Percentiles rank a stretch among this genome's conserved stretches.
Evolutionary conservation across 2,797 vertebrate species (phyloP).

Genomic region (Pristis pectinata): DNA sequence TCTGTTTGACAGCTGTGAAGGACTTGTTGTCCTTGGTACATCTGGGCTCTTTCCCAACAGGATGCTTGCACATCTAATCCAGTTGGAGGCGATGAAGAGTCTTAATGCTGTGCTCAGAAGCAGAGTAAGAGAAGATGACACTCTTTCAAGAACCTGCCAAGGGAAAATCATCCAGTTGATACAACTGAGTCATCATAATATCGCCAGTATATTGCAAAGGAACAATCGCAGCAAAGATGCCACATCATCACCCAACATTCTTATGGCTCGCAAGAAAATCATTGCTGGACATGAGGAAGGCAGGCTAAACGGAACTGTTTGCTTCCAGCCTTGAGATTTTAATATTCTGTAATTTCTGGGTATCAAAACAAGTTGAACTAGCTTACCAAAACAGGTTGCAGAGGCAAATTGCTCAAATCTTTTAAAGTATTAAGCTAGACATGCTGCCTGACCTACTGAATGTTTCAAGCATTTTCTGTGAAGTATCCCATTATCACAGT

Average conservation of each 20-base stretch:
- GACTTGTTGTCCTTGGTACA: background rate
- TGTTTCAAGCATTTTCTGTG: no score
- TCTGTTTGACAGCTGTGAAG: background rate
- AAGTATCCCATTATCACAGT: no score
- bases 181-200: background rate
- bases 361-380: no score
- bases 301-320: no score
- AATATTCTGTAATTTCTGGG: no score
- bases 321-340: no score
- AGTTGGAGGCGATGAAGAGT: background rate
- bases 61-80: background rate
- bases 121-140: background rate
- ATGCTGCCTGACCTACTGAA: no score
- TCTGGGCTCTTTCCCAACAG: background rate
- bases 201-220: background rate
- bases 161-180: background rate
- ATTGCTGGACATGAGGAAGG: background rate
- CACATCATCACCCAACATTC: background rate
- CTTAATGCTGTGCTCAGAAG: background rate
- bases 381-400: no score
- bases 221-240: background rate
- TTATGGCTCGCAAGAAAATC: background rate
- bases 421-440: no score
- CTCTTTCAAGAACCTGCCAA: background rate
- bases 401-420: no score